Evolutionary conservation across 2,113 vertebrate species (phyloP).

Genomic region (Eubucco bourcierii): DNA sequence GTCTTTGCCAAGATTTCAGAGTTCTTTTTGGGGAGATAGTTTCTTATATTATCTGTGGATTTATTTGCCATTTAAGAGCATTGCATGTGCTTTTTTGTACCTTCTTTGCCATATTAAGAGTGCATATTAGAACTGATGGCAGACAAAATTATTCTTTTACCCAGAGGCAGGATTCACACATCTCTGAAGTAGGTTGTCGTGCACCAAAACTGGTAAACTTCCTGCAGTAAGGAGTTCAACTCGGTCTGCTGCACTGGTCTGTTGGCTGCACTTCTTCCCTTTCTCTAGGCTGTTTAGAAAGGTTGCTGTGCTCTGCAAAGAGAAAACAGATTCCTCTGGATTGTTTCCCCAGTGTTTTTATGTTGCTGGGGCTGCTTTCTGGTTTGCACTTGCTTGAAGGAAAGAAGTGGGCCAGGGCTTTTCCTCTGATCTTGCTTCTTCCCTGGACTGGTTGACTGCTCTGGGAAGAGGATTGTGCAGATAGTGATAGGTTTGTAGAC

Average conservation of each 20-base stretch:
- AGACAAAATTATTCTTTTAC: not conserved
- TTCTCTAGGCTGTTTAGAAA: not conserved
- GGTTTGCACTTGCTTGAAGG: not conserved
- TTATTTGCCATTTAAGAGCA: not conserved
- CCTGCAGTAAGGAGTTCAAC: not conserved
- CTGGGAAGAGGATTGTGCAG: not conserved
- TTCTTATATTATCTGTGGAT: not conserved
- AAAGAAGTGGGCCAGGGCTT: not conserved
- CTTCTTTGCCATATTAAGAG: not conserved
- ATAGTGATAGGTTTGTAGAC: not conserved
- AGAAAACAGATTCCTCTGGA: not conserved
- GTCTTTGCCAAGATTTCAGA: not conserved
- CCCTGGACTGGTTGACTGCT: not conserved
- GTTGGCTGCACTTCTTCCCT: not conserved
- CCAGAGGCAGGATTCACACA: accelerated
- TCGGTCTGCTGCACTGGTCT: not conserved
- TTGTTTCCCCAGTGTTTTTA: not conserved
- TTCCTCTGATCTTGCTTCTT: not conserved
- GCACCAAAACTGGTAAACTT: not conserved
- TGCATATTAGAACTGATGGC: not conserved
- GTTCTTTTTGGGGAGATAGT: not conserved
- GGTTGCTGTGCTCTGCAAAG: not conserved
- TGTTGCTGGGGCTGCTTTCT: slow-evolving; percentile 17
- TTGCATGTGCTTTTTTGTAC: not conserved
- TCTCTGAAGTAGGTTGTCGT: not conserved